Evolutionary conservation across 2,113 vertebrate genomes (phyloP), one percentile per base, ranked within the genome.

Genomic region (Dasyurus viverrinus): DNA sequence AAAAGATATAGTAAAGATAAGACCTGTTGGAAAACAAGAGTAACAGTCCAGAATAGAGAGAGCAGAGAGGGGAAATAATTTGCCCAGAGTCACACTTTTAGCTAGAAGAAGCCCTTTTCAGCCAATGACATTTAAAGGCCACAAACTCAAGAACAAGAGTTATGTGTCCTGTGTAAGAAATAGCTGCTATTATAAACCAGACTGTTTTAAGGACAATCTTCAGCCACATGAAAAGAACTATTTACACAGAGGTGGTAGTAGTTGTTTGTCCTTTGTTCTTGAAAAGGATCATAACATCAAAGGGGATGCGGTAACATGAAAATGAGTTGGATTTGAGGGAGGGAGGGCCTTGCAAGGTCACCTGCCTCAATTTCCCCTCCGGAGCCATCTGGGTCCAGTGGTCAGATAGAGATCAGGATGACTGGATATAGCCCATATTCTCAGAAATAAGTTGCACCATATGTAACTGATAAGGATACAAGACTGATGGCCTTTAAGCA

Each of bases 1-100:
- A 53, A 26, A 26, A 90, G 54, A 26, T 2, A 2, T 10, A 19
- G 42, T 47, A 30, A 52, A 90, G 52, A 53, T 48, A 52, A 50
- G 89, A n/a, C 52, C 90, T 47, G 53, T n/a, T 76, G 53, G 76
- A 60, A 94, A 96, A 93, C 36, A 8, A 53, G 53, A 42, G 22
- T 42, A 91, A 52, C 54, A 52, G 91, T 76, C 14, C n/a, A n/a
- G 60, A 12, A 36, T 16, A 42, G 6, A 42, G 68, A 19, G 8
- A 84, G n/a, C 5, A 84, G 68, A 84, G 68, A 84, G 36, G n/a
- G 8, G 2, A 84, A 84, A 42, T 84, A 42, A 16, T 6, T 19
- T 84, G 68, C 23, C 36, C 92, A 92, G 89, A 76, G 55, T 22
- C 46, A 27, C 30, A 89, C 26, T 25, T 8, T n/a, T 50, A 93